Evolutionary conservation across 2,888 invertebrate species (phyloP), one percentile per base, ranked within the genome.

Genomic region (Pachliopta kotzebuea): DNA sequence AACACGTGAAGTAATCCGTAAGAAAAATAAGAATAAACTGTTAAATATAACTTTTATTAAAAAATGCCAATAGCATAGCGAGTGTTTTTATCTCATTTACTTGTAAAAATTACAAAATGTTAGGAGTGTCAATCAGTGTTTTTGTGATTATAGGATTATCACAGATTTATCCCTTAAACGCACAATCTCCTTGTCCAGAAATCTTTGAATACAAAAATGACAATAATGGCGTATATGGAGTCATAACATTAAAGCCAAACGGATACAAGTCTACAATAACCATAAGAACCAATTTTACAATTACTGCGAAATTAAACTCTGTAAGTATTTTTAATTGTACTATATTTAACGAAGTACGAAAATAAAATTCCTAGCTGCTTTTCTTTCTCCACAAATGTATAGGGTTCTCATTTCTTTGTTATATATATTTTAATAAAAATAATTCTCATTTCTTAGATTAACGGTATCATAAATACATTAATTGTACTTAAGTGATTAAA

Each of bases 111-210:
- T 61, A 60, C 63, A 70, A 76, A 72, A 73, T 75, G 74, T 66
- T 68, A 29, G 68, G 66, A 65, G 60, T 71, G n/a, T 65, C 70
- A 67, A 70, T 72, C 65, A 72, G 69, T 75, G 67, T 75, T 71
- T 69, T 79, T 66, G 26, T 76, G 67, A 61, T 76, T 66, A 62
- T 81, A 67, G 72, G 72, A 69, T 69, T 77, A 64, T 71, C 75
- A 62, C 68, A 72, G 70, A 74, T 77, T 66, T 75, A 72, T 67
- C 49, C 66, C 60, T 76, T 77, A 49, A 64, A 69, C 63, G 68
- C 72, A 4, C 75, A 74, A 29, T 84, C 86, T 1, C 88, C 88
- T 0, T 89, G 89, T 57, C 87, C 88, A 7, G 73, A 76, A 29
- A 68, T 79, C 57, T 89, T 88, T 76, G 76, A 80, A 18, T 88